These are phyloP conservation scores for Halictus ligatus DNA, from an alignment of 2,888 invertebrate species.

Conservation along the genomic window DNA sequence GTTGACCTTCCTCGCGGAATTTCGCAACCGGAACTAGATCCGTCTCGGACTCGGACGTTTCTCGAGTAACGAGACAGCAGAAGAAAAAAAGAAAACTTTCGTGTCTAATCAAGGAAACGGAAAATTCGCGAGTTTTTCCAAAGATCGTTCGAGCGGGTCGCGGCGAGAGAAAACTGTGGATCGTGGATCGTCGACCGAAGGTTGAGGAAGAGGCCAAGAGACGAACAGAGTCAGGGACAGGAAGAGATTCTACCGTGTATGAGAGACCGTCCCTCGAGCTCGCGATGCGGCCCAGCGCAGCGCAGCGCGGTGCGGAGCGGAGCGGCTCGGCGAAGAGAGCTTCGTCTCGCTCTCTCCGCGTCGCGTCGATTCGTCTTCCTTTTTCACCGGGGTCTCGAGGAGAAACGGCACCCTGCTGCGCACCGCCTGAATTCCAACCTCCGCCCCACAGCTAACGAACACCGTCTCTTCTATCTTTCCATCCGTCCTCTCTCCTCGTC, in stretches of 20 bases:
- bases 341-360: conserved; percentile 9
- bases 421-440: conserved; percentile 82
- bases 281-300: neutral
- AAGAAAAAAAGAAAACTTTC: no score
- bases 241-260: conserved; percentile 65
- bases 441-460: conserved; percentile 81
- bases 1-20: neutral
- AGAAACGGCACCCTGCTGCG: conserved; percentile 80
- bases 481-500: neutral
- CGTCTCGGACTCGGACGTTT: neutral
- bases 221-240: conserved; percentile 44
- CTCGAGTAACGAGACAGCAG: neutral
- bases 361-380: conserved; percentile 34
- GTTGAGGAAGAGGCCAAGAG: conserved; percentile 25
- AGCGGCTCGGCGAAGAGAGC: neutral
- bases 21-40: neutral
- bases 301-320: neutral
- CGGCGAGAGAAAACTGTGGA: neutral
- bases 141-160: neutral
- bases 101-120: neutral
- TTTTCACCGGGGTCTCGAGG: conserved; percentile 60
- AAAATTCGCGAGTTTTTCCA: neutral
- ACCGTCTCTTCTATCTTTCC: conserved; percentile 65
- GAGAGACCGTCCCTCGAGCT: conserved; percentile 50
- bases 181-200: conserved; percentile 19